Conservation (phyloP, 2,113 vertebrate genomes). For the Oryzias curvinotus region DNA sequence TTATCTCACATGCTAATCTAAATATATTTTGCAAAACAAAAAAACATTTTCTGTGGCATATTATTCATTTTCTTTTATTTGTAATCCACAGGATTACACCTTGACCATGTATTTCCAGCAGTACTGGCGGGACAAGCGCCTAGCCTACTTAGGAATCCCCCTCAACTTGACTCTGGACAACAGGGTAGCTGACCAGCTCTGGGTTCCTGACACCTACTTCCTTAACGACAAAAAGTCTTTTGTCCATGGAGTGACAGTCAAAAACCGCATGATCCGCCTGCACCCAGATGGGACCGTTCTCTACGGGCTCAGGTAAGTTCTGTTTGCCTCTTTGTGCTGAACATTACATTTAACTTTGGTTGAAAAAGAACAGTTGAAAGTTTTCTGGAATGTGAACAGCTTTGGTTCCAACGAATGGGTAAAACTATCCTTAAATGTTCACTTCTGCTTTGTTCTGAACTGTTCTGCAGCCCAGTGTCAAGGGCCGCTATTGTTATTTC, state of each 20-base stretch:
- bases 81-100: slow-evolving; percentile 86
- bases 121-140: slow-evolving; percentile 95
- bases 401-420: no score
- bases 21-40: background rate
- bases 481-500: no score
- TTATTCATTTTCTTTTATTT: background rate
- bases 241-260: slow-evolving; percentile 93
- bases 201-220: slow-evolving; percentile 97
- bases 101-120: slow-evolving; percentile 98
- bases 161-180: slow-evolving; percentile 94
- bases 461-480: no score
- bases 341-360: background rate
- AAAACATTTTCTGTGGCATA: background rate
- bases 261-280: slow-evolving; percentile 96
- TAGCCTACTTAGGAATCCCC: slow-evolving; percentile 91
- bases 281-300: slow-evolving; percentile 93
- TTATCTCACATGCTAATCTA: background rate
- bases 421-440: no score
- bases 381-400: no score
- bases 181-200: slow-evolving; percentile 92
- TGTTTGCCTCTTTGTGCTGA: background rate
- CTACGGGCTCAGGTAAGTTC: slow-evolving; percentile 88
- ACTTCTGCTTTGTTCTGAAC: no score
- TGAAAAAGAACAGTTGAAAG: background rate
- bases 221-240: slow-evolving; percentile 98